Conservation (phyloP, 2,113 vertebrate species). For the Tonatia bakeri region DNA sequence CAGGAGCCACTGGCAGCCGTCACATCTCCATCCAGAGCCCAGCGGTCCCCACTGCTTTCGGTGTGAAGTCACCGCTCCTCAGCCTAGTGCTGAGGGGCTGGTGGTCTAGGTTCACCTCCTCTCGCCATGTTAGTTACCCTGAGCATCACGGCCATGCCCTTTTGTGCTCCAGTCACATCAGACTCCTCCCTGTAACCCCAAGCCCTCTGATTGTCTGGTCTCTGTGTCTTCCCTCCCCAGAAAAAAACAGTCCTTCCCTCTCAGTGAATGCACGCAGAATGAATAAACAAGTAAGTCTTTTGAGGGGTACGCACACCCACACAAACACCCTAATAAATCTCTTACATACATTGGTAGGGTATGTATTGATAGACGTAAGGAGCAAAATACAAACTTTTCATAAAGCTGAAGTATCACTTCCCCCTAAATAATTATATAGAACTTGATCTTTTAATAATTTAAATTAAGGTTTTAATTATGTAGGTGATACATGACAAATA, state of each 20-base stretch:
- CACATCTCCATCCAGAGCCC: background rate
- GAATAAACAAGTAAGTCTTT: background rate
- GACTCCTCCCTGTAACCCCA: background rate
- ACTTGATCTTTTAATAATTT: background rate
- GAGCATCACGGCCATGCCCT: background rate
- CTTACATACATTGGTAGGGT: background rate
- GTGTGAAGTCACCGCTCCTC: background rate
- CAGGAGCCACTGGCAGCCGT: background rate
- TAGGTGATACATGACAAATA: background rate
- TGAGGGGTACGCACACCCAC: background rate
- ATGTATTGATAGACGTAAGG: background rate
- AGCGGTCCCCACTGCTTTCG: background rate
- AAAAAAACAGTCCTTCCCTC: background rate
- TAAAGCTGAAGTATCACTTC: background rate
- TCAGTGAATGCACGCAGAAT: background rate
- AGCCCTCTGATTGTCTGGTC: background rate
- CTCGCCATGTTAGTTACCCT: background rate
- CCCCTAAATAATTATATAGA: background rate
- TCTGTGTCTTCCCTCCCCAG: background rate
- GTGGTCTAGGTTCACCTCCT: background rate
- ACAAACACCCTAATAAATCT: background rate
- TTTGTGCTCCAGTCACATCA: background rate
- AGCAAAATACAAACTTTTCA: background rate
- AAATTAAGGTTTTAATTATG: background rate
- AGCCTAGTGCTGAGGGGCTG: too few relatives aligned